Evolutionary conservation across 2,888 invertebrate genomes (phyloP), one percentile per base, ranked within the genome.

Genomic region (Clistopyga incitator): DNA sequence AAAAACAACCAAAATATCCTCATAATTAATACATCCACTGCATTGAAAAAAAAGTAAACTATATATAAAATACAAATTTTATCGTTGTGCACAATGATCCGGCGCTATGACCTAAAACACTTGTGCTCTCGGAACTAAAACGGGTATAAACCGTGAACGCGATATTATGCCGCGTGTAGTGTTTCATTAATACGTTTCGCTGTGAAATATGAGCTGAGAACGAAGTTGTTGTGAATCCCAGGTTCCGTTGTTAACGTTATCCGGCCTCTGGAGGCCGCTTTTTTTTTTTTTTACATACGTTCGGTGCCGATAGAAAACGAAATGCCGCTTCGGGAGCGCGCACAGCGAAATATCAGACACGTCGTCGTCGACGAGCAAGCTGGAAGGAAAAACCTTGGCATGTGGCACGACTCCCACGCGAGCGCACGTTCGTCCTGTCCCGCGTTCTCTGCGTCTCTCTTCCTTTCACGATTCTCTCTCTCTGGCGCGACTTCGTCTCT

Each of bases 331-430:
- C 34, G 59, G 13, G 18, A 45, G 29, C 42, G 59, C 18, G n/a
- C 45, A 47, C 47, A 45, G 72, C 78, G 59, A 84, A 85, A 72
- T 86, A 81, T 86, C 80, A 79, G 56, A n/a, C 71, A 20, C 56
- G 42, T 18, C 78, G 42, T 18, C 78, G 70, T 61, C 64, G 68
- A 70, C 81, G 38, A 82, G 67, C 38, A 72, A 79, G 84, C 86
- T 85, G 85, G 71, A 76, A 78, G 81, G 82, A 86, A 84, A 86
- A 86, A 85, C 85, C 84, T 86, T 87, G 87, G 86, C 87, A 88
- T 88, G 88, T 86, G 87, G 86, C 82, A 76, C 64, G 81, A 87
- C 85, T 87, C 87, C 88, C 88, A 87, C 88, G 86, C 88, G 80
- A 85, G 56, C 52, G 42, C 75, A 71, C 65, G 70, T 67, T 54